Base-by-base conservation (phyloP, 2,888 invertebrate species). In the Diabrotica balteata region DNA sequence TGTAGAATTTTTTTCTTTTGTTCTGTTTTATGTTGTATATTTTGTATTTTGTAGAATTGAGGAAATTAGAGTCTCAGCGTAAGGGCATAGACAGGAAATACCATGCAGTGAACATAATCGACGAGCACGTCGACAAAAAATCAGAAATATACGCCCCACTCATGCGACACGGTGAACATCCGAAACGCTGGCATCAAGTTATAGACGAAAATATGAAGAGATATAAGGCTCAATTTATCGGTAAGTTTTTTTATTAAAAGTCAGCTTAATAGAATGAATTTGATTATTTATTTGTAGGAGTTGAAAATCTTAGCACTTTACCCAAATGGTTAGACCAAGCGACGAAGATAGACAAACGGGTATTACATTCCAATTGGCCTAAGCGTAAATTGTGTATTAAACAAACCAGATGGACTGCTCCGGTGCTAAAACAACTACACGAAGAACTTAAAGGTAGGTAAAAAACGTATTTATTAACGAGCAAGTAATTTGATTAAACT, bases 71-170 rank as follows among this genome's bases (percentile, higher is more conserved):
- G 51, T 77, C 78, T 4, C 83, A 83, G 62, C 82, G 86, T 68
- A 75, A 81, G 0, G 84, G 85, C 3, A 65, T 83, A 0, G 76
- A 79, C 1, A 79, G 79, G 43, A 85, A 82, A 68, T 86, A 86
- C 76, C 79, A 81, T 8, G 82, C 83, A 57, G 80, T 83, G 17
- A 85, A 86, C 70, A 84, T 87, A 1, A 82, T 86, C 22, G 82
- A 85, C 1, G 86, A 87, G 0, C 85, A 89, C 11, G 82, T 82
- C 0, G 87, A 90, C 73, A 88, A 87, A 49, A 84, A 87, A 43
- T 91, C 91, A 0, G 89, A 90, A 71, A 79, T 90, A 43, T 88
- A 89, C 80, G 90, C 88, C 0, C 91, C 91, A 0, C 81, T 89
- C 45, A 86, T 89, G 59, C 81, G 91, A 46, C 86, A 89, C 77